phyloP scores from a whole-genome alignment of 2,888 invertebrate species.

The Labia minor region DNA sequence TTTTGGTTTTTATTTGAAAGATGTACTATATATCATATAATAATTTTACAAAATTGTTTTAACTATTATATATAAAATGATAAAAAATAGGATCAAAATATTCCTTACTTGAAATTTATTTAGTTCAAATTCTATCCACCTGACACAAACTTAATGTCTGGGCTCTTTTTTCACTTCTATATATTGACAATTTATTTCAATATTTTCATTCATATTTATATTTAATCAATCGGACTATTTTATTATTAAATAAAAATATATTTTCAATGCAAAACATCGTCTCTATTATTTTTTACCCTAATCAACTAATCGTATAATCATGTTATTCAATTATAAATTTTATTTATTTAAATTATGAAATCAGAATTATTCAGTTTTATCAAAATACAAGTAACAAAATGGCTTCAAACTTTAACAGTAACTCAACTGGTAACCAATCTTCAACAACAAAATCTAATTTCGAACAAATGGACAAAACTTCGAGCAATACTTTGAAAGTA shows the following conservation, averaged over 20 bases:
- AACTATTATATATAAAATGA: too few relatives aligned
- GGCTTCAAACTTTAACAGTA: slow-evolving; percentile 1
- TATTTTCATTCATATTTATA: not conserved
- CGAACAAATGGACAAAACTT: slow-evolving; percentile 26
- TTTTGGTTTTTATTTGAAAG: too few relatives aligned
- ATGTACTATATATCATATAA: too few relatives aligned
- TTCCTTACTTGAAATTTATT: too few relatives aligned
- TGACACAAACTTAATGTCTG: too few relatives aligned
- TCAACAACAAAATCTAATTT: slow-evolving; percentile 21
- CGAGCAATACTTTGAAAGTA: slow-evolving; percentile 27
- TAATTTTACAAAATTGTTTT: too few relatives aligned
- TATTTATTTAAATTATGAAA: not conserved
- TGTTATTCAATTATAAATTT: too few relatives aligned
- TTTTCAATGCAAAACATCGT: not conserved
- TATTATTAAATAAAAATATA: not conserved
- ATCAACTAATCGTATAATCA: too few relatives aligned
- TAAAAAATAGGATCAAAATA: too few relatives aligned
- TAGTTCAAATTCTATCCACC: too few relatives aligned
- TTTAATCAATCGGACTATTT: not conserved
- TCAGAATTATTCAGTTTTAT: not conserved
- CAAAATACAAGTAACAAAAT: not conserved
- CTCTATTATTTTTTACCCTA: too few relatives aligned
- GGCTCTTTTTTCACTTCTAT: not conserved
- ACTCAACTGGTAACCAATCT: not conserved
- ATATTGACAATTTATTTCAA: not conserved